Percentiles rank a stretch among this genome's conserved stretches.
These are phyloP conservation scores for Lepidostoma basale DNA, from an alignment of 1,140 invertebrate species.

Conservation along the genomic window DNA sequence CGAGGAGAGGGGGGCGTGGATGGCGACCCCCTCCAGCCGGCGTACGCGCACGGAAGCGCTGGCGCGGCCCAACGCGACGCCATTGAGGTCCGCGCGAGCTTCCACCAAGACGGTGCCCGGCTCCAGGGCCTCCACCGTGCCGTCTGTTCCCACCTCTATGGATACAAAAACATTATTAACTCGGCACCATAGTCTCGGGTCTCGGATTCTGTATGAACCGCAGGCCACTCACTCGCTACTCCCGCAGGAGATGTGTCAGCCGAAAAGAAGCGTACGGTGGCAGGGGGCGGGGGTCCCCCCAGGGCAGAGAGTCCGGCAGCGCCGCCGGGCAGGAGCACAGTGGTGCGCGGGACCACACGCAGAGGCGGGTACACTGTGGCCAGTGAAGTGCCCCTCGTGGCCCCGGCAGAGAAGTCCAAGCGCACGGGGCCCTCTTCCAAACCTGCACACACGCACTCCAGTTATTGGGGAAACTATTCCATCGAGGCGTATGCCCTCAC, in stretches of 20 bases:
- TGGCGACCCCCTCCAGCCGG: constrained; percentile 27
- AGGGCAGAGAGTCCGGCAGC: constrained; percentile 9
- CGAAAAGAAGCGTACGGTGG: neutral
- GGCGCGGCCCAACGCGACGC: constrained; percentile 12
- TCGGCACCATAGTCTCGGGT: neutral
- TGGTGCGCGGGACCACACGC: constrained; percentile 23
- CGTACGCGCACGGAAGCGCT: constrained; percentile 30
- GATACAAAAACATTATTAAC: constrained; percentile 6
- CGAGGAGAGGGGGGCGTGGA: constrained; percentile 32
- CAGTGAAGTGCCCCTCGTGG: neutral
- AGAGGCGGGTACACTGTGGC: constrained; percentile 39
- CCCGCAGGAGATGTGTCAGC: neutral
- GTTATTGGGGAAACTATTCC: neutral
- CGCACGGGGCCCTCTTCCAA: constrained; percentile 33
- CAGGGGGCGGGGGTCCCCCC: constrained; percentile 37
- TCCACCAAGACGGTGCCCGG: constrained; percentile 27
- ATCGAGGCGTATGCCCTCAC: too few species aligned
- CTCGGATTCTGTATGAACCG: neutral
- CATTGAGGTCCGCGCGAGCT: constrained; percentile 19
- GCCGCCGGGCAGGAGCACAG: constrained; percentile 36
- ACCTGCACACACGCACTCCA: constrained; percentile 15
- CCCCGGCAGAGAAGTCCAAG: constrained; percentile 26
- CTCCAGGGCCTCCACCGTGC: constrained; percentile 21
- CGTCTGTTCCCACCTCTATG: constrained; percentile 16
- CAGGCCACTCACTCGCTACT: neutral